phyloP scores from a whole-genome alignment of 2,888 invertebrate species.

The Podabrus alpinus region DNA sequence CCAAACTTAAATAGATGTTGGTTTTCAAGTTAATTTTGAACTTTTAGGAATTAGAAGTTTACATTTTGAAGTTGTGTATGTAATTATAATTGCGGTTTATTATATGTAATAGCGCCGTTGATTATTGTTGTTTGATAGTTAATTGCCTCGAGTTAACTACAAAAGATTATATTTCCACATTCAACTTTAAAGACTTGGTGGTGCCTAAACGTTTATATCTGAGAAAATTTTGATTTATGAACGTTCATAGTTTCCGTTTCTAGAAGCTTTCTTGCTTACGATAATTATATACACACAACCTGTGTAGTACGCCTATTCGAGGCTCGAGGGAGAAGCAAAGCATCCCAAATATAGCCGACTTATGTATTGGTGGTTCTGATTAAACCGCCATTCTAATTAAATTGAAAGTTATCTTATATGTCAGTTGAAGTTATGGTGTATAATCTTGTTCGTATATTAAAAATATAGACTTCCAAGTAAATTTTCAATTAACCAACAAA shows the following conservation, averaged over 20 bases:
- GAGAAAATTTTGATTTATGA: conserved; percentile 12
- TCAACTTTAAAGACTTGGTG: conserved; percentile 18
- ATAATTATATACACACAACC: conserved; percentile 9
- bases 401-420: conserved; percentile 28
- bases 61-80: conserved; percentile 7
- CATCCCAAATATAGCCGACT: conserved; percentile 24
- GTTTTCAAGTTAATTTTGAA: background rate
- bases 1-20: background rate
- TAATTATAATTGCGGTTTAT: conserved; percentile 27
- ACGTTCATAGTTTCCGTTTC: conserved; percentile 9
- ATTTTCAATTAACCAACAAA: background rate
- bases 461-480: background rate
- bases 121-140: conserved; percentile 25
- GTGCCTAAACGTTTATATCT: conserved; percentile 17
- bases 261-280: conserved; percentile 18
- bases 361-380: conserved; percentile 26
- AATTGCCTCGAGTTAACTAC: conserved; percentile 27
- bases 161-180: conserved; percentile 31
- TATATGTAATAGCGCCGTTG: conserved; percentile 21
- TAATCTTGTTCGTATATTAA: conserved; percentile 15
- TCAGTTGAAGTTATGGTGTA: conserved; percentile 10
- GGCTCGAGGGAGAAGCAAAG: conserved; percentile 13
- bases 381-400: conserved; percentile 30
- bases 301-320: conserved; percentile 6
- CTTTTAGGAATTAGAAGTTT: background rate